Base-by-base conservation (phyloP, 2,888 invertebrate genomes). In the Orthosia gothica region DNA sequence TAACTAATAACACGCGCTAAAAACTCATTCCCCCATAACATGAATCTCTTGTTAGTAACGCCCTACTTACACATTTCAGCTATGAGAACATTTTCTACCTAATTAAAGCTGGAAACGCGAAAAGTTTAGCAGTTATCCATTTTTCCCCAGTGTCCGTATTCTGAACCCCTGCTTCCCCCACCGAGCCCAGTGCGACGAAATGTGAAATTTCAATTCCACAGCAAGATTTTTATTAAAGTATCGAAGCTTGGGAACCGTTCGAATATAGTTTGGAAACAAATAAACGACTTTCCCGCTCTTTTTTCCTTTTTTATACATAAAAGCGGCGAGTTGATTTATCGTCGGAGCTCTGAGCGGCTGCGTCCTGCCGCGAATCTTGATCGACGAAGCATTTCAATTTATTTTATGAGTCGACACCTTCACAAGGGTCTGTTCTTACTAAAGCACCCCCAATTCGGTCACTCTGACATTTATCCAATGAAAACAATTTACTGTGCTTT, bases 231-330 rank as follows among this genome's bases (percentile, higher is more conserved):
- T 94, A 93, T 91, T 93, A 87, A 87, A 87, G 91, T 92, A 93
- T 92, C 88, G 91, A 89, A 90, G 92, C 91, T 92, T 86, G 90
- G 89, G 85, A 92, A 91, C 91, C 88, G 90, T 91, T 93, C 90
- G 92, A 93, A 93, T 94, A 93, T 95, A 95, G 95, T 96, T 95
- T 93, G 93, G 90, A 95, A 96, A 96, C 96, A 95, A 96, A 95
- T 95, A 95, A 95, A 95, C 92, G 94, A 93, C 93, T 94, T 96
- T 93, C 88, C 90, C 82, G 88, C 88, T 92, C 89, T 92, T 94
- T 93, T 91, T 92, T 87, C 89, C 90, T 91, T 91, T 92, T 95
- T 94, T 93, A 91, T 93, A 94, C 92, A 93, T 93, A 93, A 95
- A 94, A 95, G 93, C 93, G 94, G 90, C 89, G 94, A 94, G 92